Conservation (phyloP, 1,140 invertebrate genomes). For the Dreissena polymorpha region DNA sequence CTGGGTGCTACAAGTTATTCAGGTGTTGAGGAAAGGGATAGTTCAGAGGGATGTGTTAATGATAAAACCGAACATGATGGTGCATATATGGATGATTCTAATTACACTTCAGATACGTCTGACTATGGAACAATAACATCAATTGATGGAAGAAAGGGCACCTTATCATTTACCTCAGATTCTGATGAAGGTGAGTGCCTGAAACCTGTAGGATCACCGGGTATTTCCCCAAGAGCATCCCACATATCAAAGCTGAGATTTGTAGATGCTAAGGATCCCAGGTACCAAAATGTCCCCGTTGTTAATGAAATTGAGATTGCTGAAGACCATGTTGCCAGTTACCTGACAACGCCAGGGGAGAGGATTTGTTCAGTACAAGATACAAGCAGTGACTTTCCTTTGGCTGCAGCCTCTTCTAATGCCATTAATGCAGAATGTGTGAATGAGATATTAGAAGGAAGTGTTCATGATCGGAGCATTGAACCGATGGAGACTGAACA, state of each 20-base stretch:
- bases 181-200: conserved; percentile 51
- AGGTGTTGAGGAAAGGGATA: background rate
- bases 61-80: background rate
- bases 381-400: background rate
- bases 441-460: too few relatives aligned
- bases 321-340: background rate
- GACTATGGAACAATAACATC: conserved; percentile 66
- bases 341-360: conserved; percentile 21
- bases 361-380: conserved; percentile 27
- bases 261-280: background rate
- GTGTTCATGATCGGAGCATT: too few relatives aligned
- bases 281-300: conserved; percentile 1
- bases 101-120: conserved; percentile 65
- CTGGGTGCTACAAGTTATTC: conserved; percentile 32
- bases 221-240: conserved; percentile 43
- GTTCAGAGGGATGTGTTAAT: background rate
- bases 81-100: conserved; percentile 52
- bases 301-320: conserved; percentile 18
- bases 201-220: background rate
- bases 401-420: background rate
- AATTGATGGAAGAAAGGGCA: conserved; percentile 58
- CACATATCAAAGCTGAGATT: conserved; percentile 1
- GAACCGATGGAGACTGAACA: too few relatives aligned
- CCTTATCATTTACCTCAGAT: conserved; percentile 55
- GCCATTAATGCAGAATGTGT: too few relatives aligned